phyloP scores from a whole-genome alignment of 2,888 invertebrate species.

The Morpho deidamia region DNA sequence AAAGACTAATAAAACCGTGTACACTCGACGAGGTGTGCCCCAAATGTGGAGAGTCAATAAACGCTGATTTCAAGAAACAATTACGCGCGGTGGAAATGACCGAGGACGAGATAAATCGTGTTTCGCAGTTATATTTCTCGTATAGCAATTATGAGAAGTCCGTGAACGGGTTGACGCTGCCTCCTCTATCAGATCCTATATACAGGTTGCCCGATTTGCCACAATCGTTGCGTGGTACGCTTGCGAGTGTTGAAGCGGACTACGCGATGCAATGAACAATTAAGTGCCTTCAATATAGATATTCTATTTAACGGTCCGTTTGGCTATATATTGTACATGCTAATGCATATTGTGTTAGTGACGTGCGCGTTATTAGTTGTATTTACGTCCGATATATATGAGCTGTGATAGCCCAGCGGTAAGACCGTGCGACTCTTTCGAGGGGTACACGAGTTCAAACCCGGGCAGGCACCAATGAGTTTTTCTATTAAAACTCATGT shows the following conservation, averaged over 20 bases:
- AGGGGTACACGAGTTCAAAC: too few species aligned
- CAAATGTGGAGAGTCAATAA: constrained; percentile 56
- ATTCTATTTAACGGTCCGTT: too few species aligned
- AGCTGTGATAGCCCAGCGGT: too few species aligned
- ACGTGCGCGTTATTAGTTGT: too few species aligned
- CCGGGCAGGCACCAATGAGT: too few species aligned
- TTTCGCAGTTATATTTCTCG: constrained; percentile 57
- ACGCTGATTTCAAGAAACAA: constrained; percentile 53
- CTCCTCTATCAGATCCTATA: constrained; percentile 62
- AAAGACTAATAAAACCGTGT: constrained; percentile 40
- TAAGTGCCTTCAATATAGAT: constrained; percentile 10
- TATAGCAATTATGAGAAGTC: constrained; percentile 58
- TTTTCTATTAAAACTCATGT: too few species aligned
- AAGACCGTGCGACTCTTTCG: too few species aligned
- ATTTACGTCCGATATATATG: too few species aligned
- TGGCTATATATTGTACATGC: too few species aligned
- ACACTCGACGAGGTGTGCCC: constrained; percentile 50
- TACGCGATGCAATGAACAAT: constrained; percentile 38
- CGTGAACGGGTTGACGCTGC: constrained; percentile 48
- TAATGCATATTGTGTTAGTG: too few species aligned
- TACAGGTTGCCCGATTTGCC: constrained; percentile 60
- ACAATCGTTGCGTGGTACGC: constrained; percentile 44
- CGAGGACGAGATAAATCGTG: constrained; percentile 55
- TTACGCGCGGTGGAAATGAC: constrained; percentile 54
- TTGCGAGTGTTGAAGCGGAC: constrained; percentile 49